Evolutionary conservation across 1,140 invertebrate genomes (phyloP).

Genomic region (Dryas iulia): DNA sequence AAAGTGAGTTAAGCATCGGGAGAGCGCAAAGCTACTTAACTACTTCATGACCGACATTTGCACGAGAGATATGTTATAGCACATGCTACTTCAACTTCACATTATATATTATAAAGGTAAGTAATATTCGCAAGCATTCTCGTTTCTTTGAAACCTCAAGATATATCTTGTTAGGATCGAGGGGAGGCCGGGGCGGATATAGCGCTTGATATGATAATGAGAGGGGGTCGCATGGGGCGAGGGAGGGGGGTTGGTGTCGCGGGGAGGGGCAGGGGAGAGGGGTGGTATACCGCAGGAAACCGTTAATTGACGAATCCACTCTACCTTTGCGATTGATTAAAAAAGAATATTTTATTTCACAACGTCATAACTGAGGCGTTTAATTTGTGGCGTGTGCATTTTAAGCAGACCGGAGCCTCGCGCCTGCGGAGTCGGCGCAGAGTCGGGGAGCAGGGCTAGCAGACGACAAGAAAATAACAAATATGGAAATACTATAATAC

Average conservation of each 20-base stretch:
- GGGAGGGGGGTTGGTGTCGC: neutral
- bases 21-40: too few species aligned
- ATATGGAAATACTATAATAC: neutral
- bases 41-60: too few species aligned
- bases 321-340: constrained; percentile 25
- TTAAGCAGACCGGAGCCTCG: neutral
- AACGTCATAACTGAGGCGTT: neutral
- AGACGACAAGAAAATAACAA: neutral
- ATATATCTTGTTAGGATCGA: constrained; percentile 21
- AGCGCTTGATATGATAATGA: constrained; percentile 28
- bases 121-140: neutral
- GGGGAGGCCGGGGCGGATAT: neutral
- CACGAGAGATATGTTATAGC: too few species aligned
- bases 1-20: too few species aligned
- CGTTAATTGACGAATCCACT: constrained; percentile 31
- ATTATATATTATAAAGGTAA: neutral
- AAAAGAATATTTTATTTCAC: constrained; percentile 27
- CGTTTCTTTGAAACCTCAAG: constrained; percentile 1
- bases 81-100: neutral
- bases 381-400: neutral
- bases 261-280: neutral
- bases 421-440: neutral
- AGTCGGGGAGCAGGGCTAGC: neutral
- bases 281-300: constrained; percentile 14
- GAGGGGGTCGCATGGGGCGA: neutral